Evolutionary conservation across 2,797 vertebrate genomes (phyloP).

Genomic region (Pseudochirops cupreus): DNA sequence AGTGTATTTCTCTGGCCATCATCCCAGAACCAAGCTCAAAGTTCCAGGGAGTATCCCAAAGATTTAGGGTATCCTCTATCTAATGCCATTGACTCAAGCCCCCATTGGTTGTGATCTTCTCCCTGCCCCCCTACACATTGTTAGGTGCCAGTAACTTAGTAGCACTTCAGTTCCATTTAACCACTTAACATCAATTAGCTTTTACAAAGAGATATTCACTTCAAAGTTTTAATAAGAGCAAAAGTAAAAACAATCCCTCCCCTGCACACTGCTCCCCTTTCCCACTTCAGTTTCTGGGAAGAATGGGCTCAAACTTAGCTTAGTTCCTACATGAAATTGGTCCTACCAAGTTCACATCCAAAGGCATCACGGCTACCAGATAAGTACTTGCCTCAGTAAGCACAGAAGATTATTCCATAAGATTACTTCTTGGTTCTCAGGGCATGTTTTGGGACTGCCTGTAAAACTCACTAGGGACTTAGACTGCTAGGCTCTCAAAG

Average conservation of each 20-base stretch:
- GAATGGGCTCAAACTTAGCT: neutral
- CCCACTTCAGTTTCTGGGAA: neutral
- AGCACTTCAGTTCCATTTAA: neutral
- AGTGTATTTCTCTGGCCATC: neutral
- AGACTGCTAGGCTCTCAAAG: neutral
- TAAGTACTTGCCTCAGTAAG: neutral
- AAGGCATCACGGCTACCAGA: neutral
- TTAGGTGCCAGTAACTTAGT: neutral
- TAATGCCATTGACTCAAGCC: neutral
- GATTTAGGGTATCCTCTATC: neutral
- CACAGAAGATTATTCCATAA: neutral
- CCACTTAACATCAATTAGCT: neutral
- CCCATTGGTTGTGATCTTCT: neutral
- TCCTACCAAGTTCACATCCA: neutral
- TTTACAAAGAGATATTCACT: neutral
- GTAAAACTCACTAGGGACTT: neutral
- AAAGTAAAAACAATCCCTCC: too few relatives aligned
- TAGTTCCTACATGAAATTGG: neutral
- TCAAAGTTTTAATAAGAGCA: neutral
- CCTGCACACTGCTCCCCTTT: neutral
- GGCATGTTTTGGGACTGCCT: too few relatives aligned
- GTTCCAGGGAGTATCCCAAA: neutral
- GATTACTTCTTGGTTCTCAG: too few relatives aligned
- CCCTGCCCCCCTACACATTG: neutral
- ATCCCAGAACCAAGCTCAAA: neutral